Evolutionary conservation across 2,797 vertebrate species (phyloP), one percentile per base, ranked within the genome.

Genomic region (Loris lydekkerianus): DNA sequence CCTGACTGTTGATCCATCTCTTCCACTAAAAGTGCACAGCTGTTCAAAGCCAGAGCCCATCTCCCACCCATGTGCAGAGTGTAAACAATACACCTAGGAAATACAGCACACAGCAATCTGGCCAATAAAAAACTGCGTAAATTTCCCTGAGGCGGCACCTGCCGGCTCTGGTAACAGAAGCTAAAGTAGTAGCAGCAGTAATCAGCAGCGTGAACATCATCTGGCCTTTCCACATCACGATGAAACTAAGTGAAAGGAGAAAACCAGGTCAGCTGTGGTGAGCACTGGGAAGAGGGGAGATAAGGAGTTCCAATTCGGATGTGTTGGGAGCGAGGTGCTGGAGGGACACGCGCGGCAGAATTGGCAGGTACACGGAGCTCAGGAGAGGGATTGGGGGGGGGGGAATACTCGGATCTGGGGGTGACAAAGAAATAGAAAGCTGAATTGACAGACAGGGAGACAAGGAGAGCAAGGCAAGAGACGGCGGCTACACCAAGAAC

Each of bases 311-410:
- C 11, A 67, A 3, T 25, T 40, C 56, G 56, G 82, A 29, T 3
- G 17, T 2, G 37, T 34, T 53, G 34, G 53, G 18, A 4, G 25
- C 1, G 10, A 49, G 43, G 63, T 70, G 49, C 72, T 9, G 31
- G 2, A 72, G 58, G 37, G 11, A 31, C 10, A 0, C 6, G 1
- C 0, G 1, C 0, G 63, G n/a, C 31, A 34, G 37, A 63, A 63
- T 83, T 70, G 4, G 58, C 25, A 31, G 72, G 17, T 4, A 21
- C 58, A 53, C 1, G 34, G 49, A 56, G 67, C 27, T 58, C 40
- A 31, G 25, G n/a, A 14, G 29, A 29, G 0, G 4, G 18, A 20
- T 0, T 5, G 21, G 7, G 5, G 5, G 7, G 21, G 7, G 5
- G 5, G 10, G 3, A 9, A 17, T 27, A 1, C 49, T 53, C 43